Conservation (phyloP, 2,888 invertebrate genomes). For the Formica aserva region DNA sequence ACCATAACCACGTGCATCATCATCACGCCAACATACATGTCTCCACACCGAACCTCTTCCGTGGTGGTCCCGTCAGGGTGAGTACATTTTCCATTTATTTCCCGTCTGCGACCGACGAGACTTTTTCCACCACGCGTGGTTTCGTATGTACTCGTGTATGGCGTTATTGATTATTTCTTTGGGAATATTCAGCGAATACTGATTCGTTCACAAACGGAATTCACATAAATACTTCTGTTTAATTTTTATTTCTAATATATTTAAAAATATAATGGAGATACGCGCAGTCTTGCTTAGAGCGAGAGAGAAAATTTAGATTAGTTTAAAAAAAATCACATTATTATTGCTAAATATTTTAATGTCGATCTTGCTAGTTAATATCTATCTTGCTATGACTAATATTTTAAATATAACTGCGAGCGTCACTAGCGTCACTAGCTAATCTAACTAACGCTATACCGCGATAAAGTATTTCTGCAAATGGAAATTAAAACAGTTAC, state of each 20-base stretch:
- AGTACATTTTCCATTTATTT: constrained; percentile 66
- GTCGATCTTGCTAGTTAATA: not conserved
- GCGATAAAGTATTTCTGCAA: constrained; percentile 22
- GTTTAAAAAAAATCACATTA: constrained; percentile 1
- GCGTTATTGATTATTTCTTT: constrained; percentile 16
- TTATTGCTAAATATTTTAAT: not conserved
- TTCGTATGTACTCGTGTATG: not conserved
- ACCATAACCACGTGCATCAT: constrained; percentile 80
- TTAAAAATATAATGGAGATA: not conserved
- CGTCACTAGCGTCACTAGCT: not conserved
- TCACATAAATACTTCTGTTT: not conserved
- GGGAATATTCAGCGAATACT: not conserved
- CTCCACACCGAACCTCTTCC: constrained; percentile 78
- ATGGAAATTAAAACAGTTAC: constrained; percentile 39
- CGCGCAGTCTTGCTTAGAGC: not conserved
- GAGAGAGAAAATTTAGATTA: not conserved
- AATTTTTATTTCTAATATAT: not conserved
- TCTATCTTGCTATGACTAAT: not conserved
- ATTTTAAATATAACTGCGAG: constrained; percentile 22
- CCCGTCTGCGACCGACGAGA: not conserved
- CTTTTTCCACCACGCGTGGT: not conserved
- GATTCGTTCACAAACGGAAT: not conserved
- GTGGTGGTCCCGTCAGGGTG: constrained; percentile 83
- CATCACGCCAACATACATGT: constrained; percentile 80
- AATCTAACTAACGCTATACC: not conserved